phyloP scores from a whole-genome alignment of 2,113 vertebrate genomes.

The Theristicus caerulescens region DNA sequence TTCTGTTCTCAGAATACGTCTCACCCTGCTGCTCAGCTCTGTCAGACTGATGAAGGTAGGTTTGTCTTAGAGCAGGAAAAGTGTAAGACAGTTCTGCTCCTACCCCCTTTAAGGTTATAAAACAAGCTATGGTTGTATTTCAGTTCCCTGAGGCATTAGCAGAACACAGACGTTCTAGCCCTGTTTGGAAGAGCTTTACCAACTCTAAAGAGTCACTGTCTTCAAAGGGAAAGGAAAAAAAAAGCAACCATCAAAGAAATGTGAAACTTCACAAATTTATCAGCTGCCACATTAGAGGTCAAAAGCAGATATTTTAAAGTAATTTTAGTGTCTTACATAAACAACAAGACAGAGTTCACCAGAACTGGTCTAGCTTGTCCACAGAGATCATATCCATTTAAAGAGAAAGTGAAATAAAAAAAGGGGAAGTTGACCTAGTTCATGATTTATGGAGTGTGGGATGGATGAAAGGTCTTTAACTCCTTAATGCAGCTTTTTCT shows the following conservation, averaged over 20 bases:
- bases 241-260: background rate
- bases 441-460: background rate
- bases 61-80: background rate
- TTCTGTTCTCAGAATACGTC: background rate
- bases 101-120: background rate
- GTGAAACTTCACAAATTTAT: background rate
- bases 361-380: background rate
- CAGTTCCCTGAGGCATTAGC: background rate
- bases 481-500: background rate
- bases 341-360: background rate
- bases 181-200: background rate
- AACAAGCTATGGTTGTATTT: background rate
- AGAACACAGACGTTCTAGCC: background rate
- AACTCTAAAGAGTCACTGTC: background rate
- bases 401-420: background rate
- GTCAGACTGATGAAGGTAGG: background rate
- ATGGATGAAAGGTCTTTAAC: conserved; percentile 1
- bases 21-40: background rate
- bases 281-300: conserved; percentile 1
- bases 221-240: background rate
- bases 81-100: background rate
- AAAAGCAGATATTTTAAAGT: conserved; percentile 9
- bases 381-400: background rate
- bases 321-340: background rate
- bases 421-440: background rate